phyloP scores from a whole-genome alignment of 2,888 invertebrate genomes.

The Drosophila flavopinicola region DNA sequence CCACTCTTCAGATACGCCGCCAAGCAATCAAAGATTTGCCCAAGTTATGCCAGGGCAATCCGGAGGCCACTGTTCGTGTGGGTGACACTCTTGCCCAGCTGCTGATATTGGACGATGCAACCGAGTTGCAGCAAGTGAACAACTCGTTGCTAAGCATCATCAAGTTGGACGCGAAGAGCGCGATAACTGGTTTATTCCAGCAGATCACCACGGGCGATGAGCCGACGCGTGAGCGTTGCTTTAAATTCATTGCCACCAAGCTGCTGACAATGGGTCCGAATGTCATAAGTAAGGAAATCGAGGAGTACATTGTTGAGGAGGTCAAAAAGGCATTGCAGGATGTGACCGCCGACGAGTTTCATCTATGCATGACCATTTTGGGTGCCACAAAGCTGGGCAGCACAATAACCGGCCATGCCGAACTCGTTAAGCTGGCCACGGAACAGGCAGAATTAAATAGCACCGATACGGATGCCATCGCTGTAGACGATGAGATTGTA shows the following conservation, averaged over 20 bases:
- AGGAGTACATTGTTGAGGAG: slow-evolving; percentile 92
- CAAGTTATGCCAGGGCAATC: slow-evolving; percentile 92
- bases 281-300: slow-evolving; percentile 92
- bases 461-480: slow-evolving; percentile 85
- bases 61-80: slow-evolving; percentile 93
- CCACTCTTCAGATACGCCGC: slow-evolving; percentile 90
- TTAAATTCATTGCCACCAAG: slow-evolving; percentile 94
- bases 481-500: slow-evolving; percentile 88
- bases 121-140: slow-evolving; percentile 93
- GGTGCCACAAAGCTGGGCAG: slow-evolving; percentile 92
- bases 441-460: slow-evolving; percentile 94
- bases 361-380: slow-evolving; percentile 93
- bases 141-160: slow-evolving; percentile 89
- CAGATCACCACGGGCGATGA: slow-evolving; percentile 90
- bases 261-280: slow-evolving; percentile 91
- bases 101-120: slow-evolving; percentile 92
- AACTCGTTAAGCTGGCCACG: slow-evolving; percentile 93
- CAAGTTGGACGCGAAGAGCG: slow-evolving; percentile 85
- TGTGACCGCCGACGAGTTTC: slow-evolving; percentile 96
- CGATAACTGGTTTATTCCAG: slow-evolving; percentile 88
- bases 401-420: slow-evolving; percentile 93
- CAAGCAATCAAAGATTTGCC: slow-evolving; percentile 97
- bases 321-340: slow-evolving; percentile 94
- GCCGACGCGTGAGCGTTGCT: slow-evolving; percentile 92
- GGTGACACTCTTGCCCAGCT: slow-evolving; percentile 96